Evolutionary conservation across 2,888 invertebrate genomes (phyloP).

Genomic region (Sphinx pinastri): DNA sequence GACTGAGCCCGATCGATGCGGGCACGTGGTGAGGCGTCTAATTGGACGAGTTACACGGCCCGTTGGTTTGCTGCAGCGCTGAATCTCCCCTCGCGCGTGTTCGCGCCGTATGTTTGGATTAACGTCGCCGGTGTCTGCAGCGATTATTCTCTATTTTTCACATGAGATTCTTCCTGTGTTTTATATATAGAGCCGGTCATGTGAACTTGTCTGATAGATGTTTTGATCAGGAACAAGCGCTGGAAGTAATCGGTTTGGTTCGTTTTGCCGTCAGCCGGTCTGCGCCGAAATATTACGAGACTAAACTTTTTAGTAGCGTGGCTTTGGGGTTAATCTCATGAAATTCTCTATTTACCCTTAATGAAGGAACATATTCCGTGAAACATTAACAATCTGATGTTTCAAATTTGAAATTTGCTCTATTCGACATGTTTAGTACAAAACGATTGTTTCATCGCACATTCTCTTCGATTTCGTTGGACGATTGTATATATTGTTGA

Average conservation of each 20-base stretch:
- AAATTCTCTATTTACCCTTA: no score
- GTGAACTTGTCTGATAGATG: conserved; percentile 17
- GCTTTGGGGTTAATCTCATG: no score
- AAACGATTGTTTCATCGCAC: no score
- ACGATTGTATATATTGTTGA: no score
- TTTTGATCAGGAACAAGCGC: not conserved
- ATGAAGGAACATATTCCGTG: no score
- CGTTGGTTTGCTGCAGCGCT: conserved; percentile 35
- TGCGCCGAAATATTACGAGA: not conserved
- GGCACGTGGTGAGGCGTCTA: conserved; percentile 46
- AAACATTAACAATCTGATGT: no score
- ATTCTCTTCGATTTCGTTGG: no score
- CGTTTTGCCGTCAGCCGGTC: not conserved
- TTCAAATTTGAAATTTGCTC: no score
- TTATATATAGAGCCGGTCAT: conserved; percentile 24
- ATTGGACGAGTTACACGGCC: conserved; percentile 43
- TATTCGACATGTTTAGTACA: no score
- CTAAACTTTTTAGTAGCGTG: no score
- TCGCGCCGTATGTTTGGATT: conserved; percentile 43
- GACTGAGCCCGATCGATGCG: conserved; percentile 54
- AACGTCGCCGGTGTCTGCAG: conserved; percentile 42
- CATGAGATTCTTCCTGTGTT: conserved; percentile 11
- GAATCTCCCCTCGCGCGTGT: conserved; percentile 38
- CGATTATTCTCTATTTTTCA: conserved; percentile 16
- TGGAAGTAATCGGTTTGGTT: no score